Evolutionary conservation across 2,888 invertebrate species (phyloP), one percentile per base, ranked within the genome.

Genomic region (Netelia melanura): DNA sequence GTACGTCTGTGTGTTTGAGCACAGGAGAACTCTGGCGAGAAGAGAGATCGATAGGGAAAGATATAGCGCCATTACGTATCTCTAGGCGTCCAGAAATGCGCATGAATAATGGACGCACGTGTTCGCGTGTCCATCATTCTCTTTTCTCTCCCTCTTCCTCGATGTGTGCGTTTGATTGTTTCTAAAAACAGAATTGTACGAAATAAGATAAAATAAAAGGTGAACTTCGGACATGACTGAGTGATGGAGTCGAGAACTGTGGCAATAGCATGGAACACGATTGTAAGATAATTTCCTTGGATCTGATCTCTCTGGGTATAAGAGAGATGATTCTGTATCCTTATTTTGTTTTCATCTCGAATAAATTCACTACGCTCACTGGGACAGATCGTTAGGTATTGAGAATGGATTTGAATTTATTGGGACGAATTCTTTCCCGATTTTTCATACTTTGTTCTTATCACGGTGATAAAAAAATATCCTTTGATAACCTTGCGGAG

Each of bases 1-100:
- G 43, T 74, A 48, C 58, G 44, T 3, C 38, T 10, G 65, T 56
- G 14, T n/a, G 65, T 52, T 5, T 52, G 64, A 17, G 64, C 58
- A 62, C 43, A 25, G 80, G 67, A 58, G 65, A 48, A 30, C 17
- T 30, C 38, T 25, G 68, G 17, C 14, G 68, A 68, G 61, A 70
- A 43, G n/a, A 77, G 62, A 78, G 77, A 83, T 83, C 83, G 83
- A 83, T 83, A 83, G 17, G 43, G 52, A 74, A 68, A 74, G 74
- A 78, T 78, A 70, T 70, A 65, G 75, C n/a, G 30, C 61, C 58
- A 38, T 48, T 64, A 81, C 75, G 62, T 83, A 62, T 78, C 78
- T 30, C n/a, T 44, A 21, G 56, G 62, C 74, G 54, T 78, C 74
- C 78, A 68, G 54, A 43, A 70, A 56, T 23, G 21, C 21, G 65